Evolutionary conservation across 2,888 invertebrate genomes (phyloP).

Genomic region (Taphrorychus bicolor): DNA sequence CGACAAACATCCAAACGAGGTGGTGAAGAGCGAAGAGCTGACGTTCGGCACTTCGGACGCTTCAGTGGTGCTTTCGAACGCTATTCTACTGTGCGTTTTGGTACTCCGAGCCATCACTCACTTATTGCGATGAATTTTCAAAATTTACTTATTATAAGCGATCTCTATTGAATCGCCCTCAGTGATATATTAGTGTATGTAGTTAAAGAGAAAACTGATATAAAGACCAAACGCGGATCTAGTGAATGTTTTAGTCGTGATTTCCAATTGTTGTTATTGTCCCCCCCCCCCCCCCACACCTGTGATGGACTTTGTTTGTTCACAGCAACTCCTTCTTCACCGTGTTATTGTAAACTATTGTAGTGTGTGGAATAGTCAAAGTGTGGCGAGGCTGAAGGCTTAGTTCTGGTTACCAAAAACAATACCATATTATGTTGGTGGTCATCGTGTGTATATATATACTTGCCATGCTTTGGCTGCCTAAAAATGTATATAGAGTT

Average conservation of each 20-base stretch:
- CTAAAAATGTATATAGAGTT: neutral
- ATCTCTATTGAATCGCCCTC: neutral
- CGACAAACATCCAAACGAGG: slow-evolving; percentile 89
- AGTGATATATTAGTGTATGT: slow-evolving; percentile 19
- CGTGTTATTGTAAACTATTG: slow-evolving; percentile 2
- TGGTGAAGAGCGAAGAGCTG: slow-evolving; percentile 91
- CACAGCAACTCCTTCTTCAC: neutral
- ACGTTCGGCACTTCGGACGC: slow-evolving; percentile 66
- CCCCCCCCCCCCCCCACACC: slow-evolving; percentile 21
- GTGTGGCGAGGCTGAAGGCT: neutral
- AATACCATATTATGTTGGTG: neutral
- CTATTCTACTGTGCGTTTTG: slow-evolving; percentile 25
- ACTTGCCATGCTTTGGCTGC: slow-evolving; percentile 1
- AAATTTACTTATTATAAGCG: neutral
- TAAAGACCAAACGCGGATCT: slow-evolving; percentile 7
- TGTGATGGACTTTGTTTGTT: slow-evolving; percentile 1
- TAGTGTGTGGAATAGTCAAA: neutral
- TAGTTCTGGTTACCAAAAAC: neutral
- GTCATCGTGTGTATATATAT: neutral
- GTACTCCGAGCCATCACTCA: slow-evolving; percentile 14
- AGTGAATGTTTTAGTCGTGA: slow-evolving; percentile 39
- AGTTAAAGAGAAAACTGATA: neutral
- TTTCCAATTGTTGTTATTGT: slow-evolving; percentile 31
- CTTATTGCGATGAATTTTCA: slow-evolving; percentile 23
- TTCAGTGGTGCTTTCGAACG: slow-evolving; percentile 25